Percentiles rank a stretch among this genome's conserved stretches.
Conservation (phyloP, 2,113 vertebrate species). For the Caloenas nicobarica region DNA sequence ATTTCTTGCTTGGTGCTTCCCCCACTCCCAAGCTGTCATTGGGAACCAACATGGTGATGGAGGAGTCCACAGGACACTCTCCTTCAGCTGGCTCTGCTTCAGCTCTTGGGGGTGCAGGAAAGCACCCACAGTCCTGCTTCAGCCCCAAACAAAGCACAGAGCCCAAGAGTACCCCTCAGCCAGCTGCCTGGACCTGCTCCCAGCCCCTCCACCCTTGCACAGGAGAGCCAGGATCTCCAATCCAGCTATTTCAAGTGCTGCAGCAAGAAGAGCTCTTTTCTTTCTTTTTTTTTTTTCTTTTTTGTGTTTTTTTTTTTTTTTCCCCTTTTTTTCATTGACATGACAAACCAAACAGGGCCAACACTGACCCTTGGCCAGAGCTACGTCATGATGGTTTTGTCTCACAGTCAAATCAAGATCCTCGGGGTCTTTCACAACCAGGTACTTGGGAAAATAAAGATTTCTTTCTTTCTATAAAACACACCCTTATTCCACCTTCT, state of each 20-base stretch:
- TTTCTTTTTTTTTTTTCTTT: not conserved
- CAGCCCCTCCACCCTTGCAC: not conserved
- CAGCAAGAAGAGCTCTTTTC: not conserved
- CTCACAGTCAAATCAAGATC: not conserved
- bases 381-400: not conserved
- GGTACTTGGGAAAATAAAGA: not conserved
- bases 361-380: not conserved
- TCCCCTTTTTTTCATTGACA: not conserved
- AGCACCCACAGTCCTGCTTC: not conserved
- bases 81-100: not conserved
- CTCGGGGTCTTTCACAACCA: not conserved
- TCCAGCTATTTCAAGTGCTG: not conserved
- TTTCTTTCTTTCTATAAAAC: conserved; percentile 3
- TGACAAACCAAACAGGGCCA: not conserved
- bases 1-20: not conserved
- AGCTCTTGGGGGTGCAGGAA: not conserved
- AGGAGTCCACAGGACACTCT: not conserved
- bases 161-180: not conserved
- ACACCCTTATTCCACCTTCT: not conserved
- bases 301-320: not conserved
- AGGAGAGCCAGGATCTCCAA: not conserved
- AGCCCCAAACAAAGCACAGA: not conserved
- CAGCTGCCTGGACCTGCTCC: not conserved
- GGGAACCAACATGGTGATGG: not conserved
- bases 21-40: fast-evolving